Percentiles rank a stretch among this genome's conserved stretches.
Evolutionary conservation across 2,113 vertebrate genomes (phyloP).

Genomic region (Oxyura jamaicensis): DNA sequence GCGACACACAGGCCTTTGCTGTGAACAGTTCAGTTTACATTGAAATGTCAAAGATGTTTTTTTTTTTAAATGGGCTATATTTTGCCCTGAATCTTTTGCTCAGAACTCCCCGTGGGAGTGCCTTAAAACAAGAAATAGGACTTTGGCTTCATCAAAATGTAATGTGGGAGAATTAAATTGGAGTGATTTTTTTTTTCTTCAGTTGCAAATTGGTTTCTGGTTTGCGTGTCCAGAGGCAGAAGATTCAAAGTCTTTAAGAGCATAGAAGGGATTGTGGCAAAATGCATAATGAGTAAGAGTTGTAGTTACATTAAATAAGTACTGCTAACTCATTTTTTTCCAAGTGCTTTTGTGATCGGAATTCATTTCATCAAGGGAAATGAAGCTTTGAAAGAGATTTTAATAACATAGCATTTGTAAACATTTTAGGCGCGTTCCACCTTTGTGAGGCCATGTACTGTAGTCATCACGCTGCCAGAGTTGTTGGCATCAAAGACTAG

Average conservation of each 20-base stretch:
- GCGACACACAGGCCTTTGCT: not conserved
- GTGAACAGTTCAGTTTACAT: not conserved
- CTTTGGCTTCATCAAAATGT: not conserved
- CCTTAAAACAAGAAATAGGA: not conserved
- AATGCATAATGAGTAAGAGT: not conserved
- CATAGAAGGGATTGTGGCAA: constrained; percentile 3
- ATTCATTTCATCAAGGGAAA: not conserved
- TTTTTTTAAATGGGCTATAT: not conserved
- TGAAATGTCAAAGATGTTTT: not conserved
- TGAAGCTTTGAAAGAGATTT: not conserved
- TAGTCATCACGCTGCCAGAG: not conserved
- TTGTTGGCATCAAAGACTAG: not conserved
- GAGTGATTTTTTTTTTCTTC: not conserved
- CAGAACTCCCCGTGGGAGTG: not conserved
- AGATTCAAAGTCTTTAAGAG: not conserved
- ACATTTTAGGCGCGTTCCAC: not conserved
- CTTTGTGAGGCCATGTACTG: not conserved
- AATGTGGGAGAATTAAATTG: not conserved
- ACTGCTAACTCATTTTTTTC: not conserved
- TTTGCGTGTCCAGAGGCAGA: not conserved
- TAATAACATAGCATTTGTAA: not conserved
- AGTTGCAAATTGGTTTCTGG: not conserved
- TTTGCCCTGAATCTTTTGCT: not conserved
- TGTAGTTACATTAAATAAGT: not conserved
- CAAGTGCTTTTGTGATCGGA: not conserved